A percentile compares a stretch with the other conserved stretches of the same genome.
Evolutionary conservation across 2,888 invertebrate genomes (phyloP).

Genomic region (Eutolmus rufibarbis): DNA sequence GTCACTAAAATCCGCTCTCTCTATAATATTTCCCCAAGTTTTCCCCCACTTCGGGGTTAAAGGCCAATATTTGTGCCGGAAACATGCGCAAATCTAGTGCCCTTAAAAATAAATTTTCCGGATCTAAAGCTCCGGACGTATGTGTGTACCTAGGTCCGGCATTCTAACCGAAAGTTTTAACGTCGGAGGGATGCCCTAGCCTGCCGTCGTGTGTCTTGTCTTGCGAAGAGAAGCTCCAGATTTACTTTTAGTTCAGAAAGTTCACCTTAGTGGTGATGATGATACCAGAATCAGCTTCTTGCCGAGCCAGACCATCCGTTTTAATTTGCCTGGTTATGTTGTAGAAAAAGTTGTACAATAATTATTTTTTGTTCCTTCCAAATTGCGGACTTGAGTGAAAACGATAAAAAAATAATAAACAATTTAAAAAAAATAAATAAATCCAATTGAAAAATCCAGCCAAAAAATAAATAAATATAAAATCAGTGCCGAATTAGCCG

Average conservation of each 20-base stretch:
- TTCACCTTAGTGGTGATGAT: conserved; percentile 44
- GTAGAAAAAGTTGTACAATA: not conserved
- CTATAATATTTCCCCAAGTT: not conserved
- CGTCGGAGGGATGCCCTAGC: conserved; percentile 1
- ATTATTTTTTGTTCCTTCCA: not conserved
- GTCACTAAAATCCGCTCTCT: not conserved
- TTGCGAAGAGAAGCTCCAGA: conserved; percentile 9
- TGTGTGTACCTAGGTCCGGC: conserved; percentile 32
- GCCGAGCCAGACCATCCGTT: conserved; percentile 23
- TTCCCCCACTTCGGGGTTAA: not conserved
- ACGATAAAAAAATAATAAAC: not conserved
- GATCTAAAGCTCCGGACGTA: conserved; percentile 28
- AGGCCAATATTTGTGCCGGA: conserved; percentile 24
- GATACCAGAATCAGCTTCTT: conserved; percentile 4
- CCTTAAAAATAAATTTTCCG: conserved; percentile 34
- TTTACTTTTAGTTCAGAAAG: conserved; percentile 37
- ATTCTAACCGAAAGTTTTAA: conserved; percentile 16
- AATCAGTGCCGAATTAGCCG: not conserved
- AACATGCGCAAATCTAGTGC: conserved; percentile 31
- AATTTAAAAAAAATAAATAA: not conserved
- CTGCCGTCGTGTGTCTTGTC: conserved; percentile 2
- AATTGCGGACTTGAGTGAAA: not conserved
- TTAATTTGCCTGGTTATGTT: conserved; percentile 13
- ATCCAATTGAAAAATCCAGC: not conserved
- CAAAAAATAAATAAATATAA: not conserved